Conservation (phyloP, 2,888 invertebrate species). For the Amphipyra tragopoginis region DNA sequence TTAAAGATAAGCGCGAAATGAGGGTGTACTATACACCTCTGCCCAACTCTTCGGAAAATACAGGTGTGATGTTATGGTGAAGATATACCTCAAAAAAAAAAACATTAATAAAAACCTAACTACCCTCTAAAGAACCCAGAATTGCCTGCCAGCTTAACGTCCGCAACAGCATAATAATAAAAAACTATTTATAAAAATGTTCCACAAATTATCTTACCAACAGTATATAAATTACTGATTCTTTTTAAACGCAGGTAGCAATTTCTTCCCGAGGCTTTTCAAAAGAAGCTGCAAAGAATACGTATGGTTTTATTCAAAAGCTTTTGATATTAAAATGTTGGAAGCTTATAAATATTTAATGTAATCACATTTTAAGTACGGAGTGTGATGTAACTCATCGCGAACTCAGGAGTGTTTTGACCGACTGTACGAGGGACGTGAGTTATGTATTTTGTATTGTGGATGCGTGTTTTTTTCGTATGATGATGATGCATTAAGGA, state of each 20-base stretch:
- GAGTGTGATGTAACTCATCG: constrained; percentile 67
- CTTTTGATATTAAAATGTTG: constrained; percentile 81
- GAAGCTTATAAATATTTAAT: constrained; percentile 80
- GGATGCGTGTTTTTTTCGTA: neutral
- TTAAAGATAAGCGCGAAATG: no score
- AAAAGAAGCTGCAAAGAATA: constrained; percentile 63
- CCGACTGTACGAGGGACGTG: constrained; percentile 20
- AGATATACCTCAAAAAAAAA: no score
- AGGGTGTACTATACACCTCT: no score
- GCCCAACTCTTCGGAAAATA: no score
- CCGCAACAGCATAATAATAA: constrained; percentile 5
- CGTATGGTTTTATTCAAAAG: constrained; percentile 70
- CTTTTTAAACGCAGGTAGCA: constrained; percentile 27
- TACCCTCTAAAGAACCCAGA: no score
- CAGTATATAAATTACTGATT: constrained; percentile 35
- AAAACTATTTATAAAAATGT: constrained; percentile 12
- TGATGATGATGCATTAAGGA: no score
- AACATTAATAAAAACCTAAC: no score
- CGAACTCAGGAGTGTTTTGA: constrained; percentile 31
- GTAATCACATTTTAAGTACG: constrained; percentile 76
- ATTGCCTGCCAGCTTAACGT: no score
- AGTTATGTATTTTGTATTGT: constrained; percentile 42
- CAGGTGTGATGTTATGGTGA: no score
- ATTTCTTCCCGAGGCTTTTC: constrained; percentile 36
- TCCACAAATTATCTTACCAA: neutral